Evolutionary conservation across 2,797 vertebrate genomes (phyloP).

Genomic region (Phalloptychus januarius): DNA sequence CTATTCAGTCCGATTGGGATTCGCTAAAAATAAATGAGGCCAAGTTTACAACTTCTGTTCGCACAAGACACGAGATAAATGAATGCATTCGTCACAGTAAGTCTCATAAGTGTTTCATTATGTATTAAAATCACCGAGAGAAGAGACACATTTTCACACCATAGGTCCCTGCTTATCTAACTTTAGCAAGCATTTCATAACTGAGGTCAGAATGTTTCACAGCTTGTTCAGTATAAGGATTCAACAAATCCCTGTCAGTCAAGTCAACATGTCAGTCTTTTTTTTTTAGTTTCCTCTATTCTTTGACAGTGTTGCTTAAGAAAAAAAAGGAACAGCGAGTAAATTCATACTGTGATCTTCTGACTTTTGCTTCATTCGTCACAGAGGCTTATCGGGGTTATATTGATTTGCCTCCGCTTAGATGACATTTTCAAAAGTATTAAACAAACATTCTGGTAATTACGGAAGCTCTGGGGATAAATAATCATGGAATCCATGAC

Average conservation of each 20-base stretch:
- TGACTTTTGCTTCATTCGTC: neutral
- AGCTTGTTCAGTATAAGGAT: neutral
- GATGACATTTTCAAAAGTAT: constrained; percentile 5
- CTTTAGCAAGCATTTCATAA: neutral
- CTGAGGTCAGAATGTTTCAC: neutral
- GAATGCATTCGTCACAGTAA: constrained; percentile 30
- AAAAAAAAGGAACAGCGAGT: neutral
- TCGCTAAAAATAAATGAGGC: constrained; percentile 68
- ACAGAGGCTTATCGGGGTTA: neutral
- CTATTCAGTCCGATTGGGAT: constrained; percentile 61
- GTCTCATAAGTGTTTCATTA: constrained; percentile 16
- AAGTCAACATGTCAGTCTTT: neutral
- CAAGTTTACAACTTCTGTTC: constrained; percentile 33
- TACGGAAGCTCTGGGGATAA: neutral
- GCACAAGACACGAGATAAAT: constrained; percentile 35
- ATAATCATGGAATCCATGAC: neutral
- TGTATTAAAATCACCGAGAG: constrained; percentile 5
- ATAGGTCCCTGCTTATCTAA: neutral
- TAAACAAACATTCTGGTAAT: neutral
- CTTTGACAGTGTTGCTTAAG: neutral
- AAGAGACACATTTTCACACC: neutral
- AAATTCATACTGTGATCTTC: neutral
- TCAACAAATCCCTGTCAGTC: neutral
- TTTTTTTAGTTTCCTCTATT: neutral
- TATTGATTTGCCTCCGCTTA: neutral